phyloP scores from a whole-genome alignment of 1,140 invertebrate genomes.

The Bicyclus anynana region DNA sequence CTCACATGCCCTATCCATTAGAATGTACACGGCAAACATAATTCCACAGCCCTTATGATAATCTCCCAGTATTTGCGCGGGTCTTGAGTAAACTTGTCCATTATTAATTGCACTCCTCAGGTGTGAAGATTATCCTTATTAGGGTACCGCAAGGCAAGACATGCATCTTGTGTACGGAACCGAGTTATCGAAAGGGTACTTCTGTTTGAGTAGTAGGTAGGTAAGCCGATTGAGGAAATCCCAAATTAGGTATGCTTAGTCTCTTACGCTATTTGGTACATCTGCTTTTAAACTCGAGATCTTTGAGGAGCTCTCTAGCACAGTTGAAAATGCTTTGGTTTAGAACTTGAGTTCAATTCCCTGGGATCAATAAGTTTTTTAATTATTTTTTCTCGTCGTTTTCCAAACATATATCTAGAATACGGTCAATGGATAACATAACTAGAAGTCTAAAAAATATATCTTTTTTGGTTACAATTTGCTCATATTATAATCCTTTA shows the following conservation, averaged over 20 bases:
- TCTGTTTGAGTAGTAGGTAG: not conserved
- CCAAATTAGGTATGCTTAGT: constrained; percentile 14
- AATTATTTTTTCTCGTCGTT: too few relatives aligned
- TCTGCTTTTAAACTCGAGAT: not conserved
- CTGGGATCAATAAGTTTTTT: too few relatives aligned
- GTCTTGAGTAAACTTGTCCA: constrained; percentile 43
- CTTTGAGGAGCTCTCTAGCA: too few relatives aligned
- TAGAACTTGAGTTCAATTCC: too few relatives aligned
- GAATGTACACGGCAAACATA: constrained; percentile 17
- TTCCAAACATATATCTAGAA: too few relatives aligned
- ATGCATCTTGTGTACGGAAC: constrained; percentile 37
- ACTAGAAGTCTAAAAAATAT: too few relatives aligned
- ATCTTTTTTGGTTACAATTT: too few relatives aligned
- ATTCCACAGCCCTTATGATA: constrained; percentile 33
- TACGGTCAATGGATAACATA: too few relatives aligned
- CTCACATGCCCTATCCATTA: constrained; percentile 12
- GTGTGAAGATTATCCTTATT: constrained; percentile 66
- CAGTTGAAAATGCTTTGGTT: too few relatives aligned
- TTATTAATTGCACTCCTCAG: constrained; percentile 72
- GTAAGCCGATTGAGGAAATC: constrained; percentile 22
- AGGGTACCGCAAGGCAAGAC: constrained; percentile 49
- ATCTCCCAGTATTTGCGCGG: constrained; percentile 32
- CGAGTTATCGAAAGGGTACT: constrained; percentile 4
- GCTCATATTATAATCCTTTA: too few relatives aligned
- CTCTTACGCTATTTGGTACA: constrained; percentile 21